Base-by-base conservation (phyloP, 2,797 vertebrate species). In the Argyrosomus regius region DNA sequence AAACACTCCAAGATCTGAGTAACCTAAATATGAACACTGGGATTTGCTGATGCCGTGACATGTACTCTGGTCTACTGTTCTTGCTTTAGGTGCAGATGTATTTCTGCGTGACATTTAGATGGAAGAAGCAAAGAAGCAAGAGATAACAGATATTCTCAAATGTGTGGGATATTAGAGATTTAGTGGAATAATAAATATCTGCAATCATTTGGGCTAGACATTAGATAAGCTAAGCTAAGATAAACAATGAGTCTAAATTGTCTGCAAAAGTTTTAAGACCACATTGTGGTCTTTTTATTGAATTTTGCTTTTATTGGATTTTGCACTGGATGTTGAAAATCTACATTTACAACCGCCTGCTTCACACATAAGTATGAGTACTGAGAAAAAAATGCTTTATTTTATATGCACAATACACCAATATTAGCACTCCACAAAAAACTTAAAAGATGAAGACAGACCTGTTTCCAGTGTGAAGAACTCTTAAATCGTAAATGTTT, bases 1-100 rank as follows among this genome's bases (percentile, higher is more conserved):
- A 20, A 81, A 71, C 68, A 56, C 49, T 63, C 63, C 56, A 62
- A 62, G 66, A 67, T 80, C n/a, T 57, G 20, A 48, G 56, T 66
- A 83, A 76, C 75, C 71, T 77, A 52, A 72, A 6, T 77, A 52
- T 41, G 63, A 73, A 62, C 20, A 3, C 8, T 62, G 49, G 60
- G 67, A 66, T 53, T 41, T 41, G 26, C 20, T 46, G 59, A 67
- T 78, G 45, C 43, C 65, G 48, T 68, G 56, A 20, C 60, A 57
- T 49, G n/a, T 48, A 24, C 35, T 54, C 22, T 10, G 46, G 41
- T 22, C 49, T 22, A 3, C 53, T 61, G n/a, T 60, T 43, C 16
- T 69, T 17, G n/a, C 16, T 69, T 71, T 67, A 11, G 16, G 5
- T 73, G 16, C 65, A 49, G 58, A 35, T 56, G 60, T 57, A 57